Base-by-base conservation (phyloP, 2,888 invertebrate species). In the Oligia strigilis region DNA sequence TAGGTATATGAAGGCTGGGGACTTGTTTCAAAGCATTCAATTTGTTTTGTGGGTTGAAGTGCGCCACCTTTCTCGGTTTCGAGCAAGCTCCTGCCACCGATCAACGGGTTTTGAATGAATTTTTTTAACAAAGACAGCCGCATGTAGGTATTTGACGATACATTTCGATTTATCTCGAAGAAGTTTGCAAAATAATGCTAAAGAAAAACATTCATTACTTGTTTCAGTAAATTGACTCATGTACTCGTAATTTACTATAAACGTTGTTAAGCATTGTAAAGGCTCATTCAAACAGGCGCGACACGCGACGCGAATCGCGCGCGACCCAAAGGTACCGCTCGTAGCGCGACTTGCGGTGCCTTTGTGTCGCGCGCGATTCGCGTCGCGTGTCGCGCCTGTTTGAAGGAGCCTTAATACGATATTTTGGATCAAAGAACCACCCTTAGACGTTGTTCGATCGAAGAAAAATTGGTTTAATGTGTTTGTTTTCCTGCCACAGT, bases 381-480 rank as follows among this genome's bases (percentile, higher is more conserved):
- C n/a, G n/a, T n/a, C n/a, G n/a, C n/a, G n/a, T n/a, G n/a, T n/a
- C n/a, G n/a, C n/a, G n/a, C n/a, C n/a, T n/a, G n/a, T n/a, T n/a
- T n/a, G n/a, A n/a, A n/a, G n/a, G n/a, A n/a, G n/a, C n/a, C n/a
- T n/a, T n/a, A n/a, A 87, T 69, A 43, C 72, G 66, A 87, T 81
- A 87, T 77, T 81, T 65, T 29, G 64, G 83, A 88, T 83, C 77
- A 78, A 85, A 86, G 72, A n/a, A 43, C 62, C 40, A 40, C 73
- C 81, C 62, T 43, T 13, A 62, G 76, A 83, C 76, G 43, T 19
- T 72, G 19, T 85, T 81, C 64, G 46, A 77, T 43, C 46, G 72
- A 65, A 66, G 52, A 65, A 71, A 70, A 79, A 79, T 78, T 58
- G 55, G 23, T 55, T 29, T 29, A 71, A 43, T 60, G 29, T 52